A percentile compares a stretch with the other conserved stretches of the same genome.
Evolutionary conservation across 1,140 invertebrate genomes (phyloP).

Genomic region (Latrodectus geometricus): DNA sequence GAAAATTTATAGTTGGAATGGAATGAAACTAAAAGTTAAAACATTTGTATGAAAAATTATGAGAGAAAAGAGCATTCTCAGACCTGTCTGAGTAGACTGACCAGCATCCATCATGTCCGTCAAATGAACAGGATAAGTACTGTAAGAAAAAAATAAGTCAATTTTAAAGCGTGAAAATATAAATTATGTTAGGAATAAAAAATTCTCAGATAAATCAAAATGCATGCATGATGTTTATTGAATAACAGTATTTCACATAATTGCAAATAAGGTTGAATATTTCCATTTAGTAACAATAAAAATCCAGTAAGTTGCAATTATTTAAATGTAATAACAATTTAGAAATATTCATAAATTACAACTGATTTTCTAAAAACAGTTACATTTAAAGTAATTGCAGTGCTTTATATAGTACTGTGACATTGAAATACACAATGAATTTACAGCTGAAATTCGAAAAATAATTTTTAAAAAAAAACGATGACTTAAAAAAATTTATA

Average conservation of each 20-base stretch:
- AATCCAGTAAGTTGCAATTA: too few species aligned
- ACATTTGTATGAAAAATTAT: neutral
- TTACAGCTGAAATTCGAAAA: too few species aligned
- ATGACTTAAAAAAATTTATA: too few species aligned
- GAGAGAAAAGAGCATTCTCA: neutral
- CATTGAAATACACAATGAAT: too few species aligned
- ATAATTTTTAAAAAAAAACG: too few species aligned
- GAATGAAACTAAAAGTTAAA: neutral
- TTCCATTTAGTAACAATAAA: neutral
- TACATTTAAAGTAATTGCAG: too few species aligned
- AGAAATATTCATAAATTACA: too few species aligned
- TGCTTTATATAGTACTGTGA: too few species aligned
- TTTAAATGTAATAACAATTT: too few species aligned
- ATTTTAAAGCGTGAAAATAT: neutral
- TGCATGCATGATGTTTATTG: neutral
- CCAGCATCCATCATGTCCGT: slow-evolving; percentile 42
- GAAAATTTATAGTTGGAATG: neutral
- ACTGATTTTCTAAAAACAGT: too few species aligned
- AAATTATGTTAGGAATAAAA: neutral
- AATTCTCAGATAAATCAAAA: neutral
- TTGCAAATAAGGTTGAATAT: neutral
- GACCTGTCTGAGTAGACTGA: slow-evolving; percentile 20
- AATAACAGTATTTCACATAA: neutral
- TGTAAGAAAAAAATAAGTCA: slow-evolving; percentile 3
- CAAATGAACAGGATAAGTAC: slow-evolving; percentile 47